Conservation (phyloP, 2,797 vertebrate species). For the Brachymystax lenok region DNA sequence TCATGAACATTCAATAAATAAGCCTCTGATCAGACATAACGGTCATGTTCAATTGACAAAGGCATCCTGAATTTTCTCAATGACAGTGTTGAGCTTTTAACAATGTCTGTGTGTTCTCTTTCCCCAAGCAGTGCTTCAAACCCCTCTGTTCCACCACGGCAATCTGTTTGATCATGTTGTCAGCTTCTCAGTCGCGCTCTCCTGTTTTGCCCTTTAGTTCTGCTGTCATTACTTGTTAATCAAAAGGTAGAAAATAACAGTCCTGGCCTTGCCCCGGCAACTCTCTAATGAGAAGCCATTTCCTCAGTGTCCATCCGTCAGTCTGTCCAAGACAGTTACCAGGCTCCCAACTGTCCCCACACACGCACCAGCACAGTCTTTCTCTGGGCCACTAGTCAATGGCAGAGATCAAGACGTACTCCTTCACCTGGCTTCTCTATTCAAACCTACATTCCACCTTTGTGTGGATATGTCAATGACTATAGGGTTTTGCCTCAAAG, state of each 20-base stretch:
- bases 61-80: conserved; percentile 55
- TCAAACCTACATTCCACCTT: conserved; percentile 21
- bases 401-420: conserved; percentile 50
- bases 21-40: conserved; percentile 70
- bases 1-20: conserved; percentile 64
- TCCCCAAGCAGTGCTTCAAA: conserved; percentile 23
- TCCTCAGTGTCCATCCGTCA: conserved; percentile 35
- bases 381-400: conserved; percentile 59
- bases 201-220: conserved; percentile 52
- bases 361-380: conserved; percentile 36
- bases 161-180: conserved; percentile 40
- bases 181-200: conserved; percentile 22
- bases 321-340: conserved; percentile 6
- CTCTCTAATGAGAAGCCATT: conserved; percentile 60
- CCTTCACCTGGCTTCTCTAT: conserved; percentile 44
- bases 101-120: conserved; percentile 14
- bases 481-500: conserved; percentile 18
- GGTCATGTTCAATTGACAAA: conserved; percentile 66
- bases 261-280: conserved; percentile 48
- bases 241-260: conserved; percentile 75
- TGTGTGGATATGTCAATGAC: conserved; percentile 39
- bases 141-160: conserved; percentile 23
- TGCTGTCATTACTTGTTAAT: conserved; percentile 74
- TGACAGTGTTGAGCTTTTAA: conserved; percentile 48
- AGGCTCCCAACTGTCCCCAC: conserved; percentile 37